Conservation (phyloP, 2,797 vertebrate genomes). For the Vespertilio murinus region DNA sequence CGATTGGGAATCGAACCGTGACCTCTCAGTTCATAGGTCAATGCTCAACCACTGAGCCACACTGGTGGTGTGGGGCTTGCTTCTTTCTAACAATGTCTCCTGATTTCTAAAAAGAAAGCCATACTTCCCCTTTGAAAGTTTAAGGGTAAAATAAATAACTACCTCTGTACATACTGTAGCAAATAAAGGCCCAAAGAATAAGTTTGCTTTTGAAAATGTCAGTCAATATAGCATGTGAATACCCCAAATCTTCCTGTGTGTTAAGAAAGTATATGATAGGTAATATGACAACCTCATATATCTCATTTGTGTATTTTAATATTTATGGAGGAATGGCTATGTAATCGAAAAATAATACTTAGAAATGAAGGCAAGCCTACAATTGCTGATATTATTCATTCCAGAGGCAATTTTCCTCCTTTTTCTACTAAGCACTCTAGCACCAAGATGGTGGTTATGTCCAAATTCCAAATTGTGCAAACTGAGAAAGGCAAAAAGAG, state of each 20-base stretch:
- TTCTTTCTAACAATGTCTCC: constrained; percentile 4
- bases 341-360: constrained; percentile 48
- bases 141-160: constrained; percentile 21
- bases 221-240: neutral
- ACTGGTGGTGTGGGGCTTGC: neutral
- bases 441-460: neutral
- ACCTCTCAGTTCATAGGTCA: no score
- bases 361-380: neutral
- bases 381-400: neutral
- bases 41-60: no score
- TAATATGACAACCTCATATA: neutral
- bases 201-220: constrained; percentile 26
- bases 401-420: neutral
- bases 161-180: neutral
- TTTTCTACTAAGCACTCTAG: neutral
- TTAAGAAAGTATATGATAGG: neutral
- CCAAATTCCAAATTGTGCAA: neutral
- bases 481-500: neutral
- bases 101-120: neutral
- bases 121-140: neutral
- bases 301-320: neutral
- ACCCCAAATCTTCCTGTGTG: neutral
- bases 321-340: neutral
- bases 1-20: no score
- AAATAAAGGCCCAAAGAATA: neutral